Conservation (phyloP, 2,888 invertebrate species). For the Poecilobothrus nobilitatus region DNA sequence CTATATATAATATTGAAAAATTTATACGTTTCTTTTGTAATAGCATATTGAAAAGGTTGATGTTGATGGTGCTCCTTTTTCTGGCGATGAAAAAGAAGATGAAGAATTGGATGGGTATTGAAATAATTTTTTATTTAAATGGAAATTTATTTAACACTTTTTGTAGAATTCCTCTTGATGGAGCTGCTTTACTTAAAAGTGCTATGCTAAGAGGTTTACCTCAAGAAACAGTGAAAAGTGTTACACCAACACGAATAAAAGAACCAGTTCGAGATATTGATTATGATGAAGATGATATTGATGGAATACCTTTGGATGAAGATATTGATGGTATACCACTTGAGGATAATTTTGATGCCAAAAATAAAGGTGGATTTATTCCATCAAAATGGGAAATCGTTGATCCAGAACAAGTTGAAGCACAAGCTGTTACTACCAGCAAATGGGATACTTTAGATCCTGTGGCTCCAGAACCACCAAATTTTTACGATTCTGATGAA, state of each 20-base stretch:
- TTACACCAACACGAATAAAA: constrained; percentile 27
- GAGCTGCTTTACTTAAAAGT: constrained; percentile 69
- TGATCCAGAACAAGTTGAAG: constrained; percentile 75
- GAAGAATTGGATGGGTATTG: constrained; percentile 57
- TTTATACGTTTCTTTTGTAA: no score
- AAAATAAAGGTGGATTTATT: constrained; percentile 59
- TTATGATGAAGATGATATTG: constrained; percentile 54
- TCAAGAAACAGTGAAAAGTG: constrained; percentile 34
- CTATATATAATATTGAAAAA: neutral
- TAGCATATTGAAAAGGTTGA: constrained; percentile 35
- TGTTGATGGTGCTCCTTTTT: constrained; percentile 47
- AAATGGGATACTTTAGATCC: constrained; percentile 76
- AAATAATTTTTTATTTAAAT: neutral
- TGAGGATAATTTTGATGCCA: constrained; percentile 41
- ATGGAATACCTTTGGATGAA: constrained; percentile 63
- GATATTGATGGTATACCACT: constrained; percentile 69
- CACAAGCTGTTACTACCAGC: constrained; percentile 75
- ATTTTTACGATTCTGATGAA: constrained; percentile 37
- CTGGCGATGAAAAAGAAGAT: constrained; percentile 50
- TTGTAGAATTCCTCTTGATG: constrained; percentile 58
- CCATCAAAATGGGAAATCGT: constrained; percentile 96
- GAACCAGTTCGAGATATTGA: constrained; percentile 26
- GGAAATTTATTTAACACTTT: no score
- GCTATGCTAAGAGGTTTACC: constrained; percentile 47
- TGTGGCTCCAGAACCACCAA: constrained; percentile 38